Percentiles rank a stretch among this genome's conserved stretches.
These are phyloP conservation scores for Valencia hispanica DNA, from an alignment of 2,797 vertebrate species.

Conservation along the genomic window DNA sequence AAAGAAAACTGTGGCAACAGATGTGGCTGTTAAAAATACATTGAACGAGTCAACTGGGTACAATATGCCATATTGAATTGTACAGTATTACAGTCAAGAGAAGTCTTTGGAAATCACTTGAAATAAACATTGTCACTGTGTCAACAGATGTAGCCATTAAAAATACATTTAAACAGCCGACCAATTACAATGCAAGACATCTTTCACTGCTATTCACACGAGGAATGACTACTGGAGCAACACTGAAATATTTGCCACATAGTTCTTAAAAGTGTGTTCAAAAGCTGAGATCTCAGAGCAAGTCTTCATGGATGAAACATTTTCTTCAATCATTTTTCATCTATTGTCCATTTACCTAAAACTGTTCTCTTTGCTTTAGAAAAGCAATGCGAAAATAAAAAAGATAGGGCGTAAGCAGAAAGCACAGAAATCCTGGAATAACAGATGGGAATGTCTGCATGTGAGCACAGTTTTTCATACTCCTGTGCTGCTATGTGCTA, in stretches of 20 bases:
- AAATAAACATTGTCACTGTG: constrained; percentile 71
- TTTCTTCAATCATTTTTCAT: constrained; percentile 35
- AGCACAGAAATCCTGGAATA: constrained; percentile 38
- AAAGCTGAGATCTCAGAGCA: constrained; percentile 66
- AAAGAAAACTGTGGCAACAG: constrained; percentile 74
- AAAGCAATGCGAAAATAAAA: background rate
- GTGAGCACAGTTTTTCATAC: constrained; percentile 51
- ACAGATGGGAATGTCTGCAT: constrained; percentile 67
- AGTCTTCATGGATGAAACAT: constrained; percentile 72
- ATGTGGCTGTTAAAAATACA: constrained; percentile 82
- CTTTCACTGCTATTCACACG: constrained; percentile 70
- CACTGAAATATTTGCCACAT: constrained; percentile 63
- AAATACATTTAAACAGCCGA: constrained; percentile 76
- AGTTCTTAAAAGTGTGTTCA: constrained; percentile 58
- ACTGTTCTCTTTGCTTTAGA: background rate
- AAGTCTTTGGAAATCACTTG: constrained; percentile 76
- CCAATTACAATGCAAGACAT: constrained; percentile 63
- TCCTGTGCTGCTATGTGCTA: constrained; percentile 50
- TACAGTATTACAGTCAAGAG: constrained; percentile 76
- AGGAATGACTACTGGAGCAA: constrained; percentile 63
- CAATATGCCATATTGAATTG: constrained; percentile 78
- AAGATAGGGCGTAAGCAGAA: background rate
- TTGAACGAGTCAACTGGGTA: constrained; percentile 78
- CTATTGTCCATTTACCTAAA: constrained; percentile 44
- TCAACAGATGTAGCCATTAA: constrained; percentile 80